A percentile compares a stretch with the other conserved stretches of the same genome.
phyloP scores from a whole-genome alignment of 1,140 invertebrate genomes.

The Solenopsis invicta region DNA sequence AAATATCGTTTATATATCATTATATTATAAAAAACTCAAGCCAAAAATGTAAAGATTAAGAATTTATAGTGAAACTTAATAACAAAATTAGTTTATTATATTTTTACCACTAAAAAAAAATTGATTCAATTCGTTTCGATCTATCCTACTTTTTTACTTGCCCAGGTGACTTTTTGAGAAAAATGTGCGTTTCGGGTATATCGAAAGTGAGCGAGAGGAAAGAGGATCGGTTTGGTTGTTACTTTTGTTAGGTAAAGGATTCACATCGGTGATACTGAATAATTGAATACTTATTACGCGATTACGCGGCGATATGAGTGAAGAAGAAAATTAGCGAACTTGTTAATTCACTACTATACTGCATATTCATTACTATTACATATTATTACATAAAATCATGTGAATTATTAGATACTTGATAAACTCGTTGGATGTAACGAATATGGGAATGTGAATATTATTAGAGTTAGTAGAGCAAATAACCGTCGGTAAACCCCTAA shows the following conservation, averaged over 20 bases:
- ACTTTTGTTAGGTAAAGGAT: background rate
- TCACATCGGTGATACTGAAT: background rate
- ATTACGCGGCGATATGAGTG: constrained; percentile 43
- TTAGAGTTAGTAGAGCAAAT: constrained; percentile 61
- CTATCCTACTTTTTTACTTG: background rate
- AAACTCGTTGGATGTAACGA: constrained; percentile 57
- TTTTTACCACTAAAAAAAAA: no score
- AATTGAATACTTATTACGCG: constrained; percentile 29
- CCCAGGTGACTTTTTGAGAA: background rate
- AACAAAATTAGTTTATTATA: no score
- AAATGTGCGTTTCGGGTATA: background rate
- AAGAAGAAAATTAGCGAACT: constrained; percentile 52
- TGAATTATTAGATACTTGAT: constrained; percentile 66
- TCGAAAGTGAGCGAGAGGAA: background rate
- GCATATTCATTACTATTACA: constrained; percentile 64
- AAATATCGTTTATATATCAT: no score
- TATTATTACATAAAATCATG: constrained; percentile 62
- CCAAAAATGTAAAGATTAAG: no score
- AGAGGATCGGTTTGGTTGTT: no score
- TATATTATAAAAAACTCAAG: no score
- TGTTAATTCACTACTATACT: constrained; percentile 52
- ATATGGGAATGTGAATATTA: constrained; percentile 56
- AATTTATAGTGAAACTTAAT: no score
- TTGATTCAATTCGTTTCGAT: no score
- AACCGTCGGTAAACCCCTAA: constrained; percentile 52